Evolutionary conservation across 2,888 invertebrate genomes (phyloP), one percentile per base, ranked within the genome.

Genomic region (Teleogryllus oceanicus): DNA sequence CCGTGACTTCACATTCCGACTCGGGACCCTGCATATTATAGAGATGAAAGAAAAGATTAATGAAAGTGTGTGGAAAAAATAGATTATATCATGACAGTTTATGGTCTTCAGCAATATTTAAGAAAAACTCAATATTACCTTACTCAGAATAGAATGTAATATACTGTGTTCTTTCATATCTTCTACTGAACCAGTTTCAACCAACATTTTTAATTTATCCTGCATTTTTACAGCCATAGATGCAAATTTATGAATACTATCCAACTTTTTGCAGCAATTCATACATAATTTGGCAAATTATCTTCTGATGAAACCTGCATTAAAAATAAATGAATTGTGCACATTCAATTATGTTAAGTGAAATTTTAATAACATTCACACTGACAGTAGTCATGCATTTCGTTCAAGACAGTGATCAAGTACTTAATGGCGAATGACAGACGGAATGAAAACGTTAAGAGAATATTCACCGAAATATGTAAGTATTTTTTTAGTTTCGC

Each of bases 401-500:
- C n/a, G 62, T 62, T 62, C 62, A n/a, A 62, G 62, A 62, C 62
- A 62, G n/a, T 62, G 62, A 21, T 49, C 50, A n/a, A 78, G 13
- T 78, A 51, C 79, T 62, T 81, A 82, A 82, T 82, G 82, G 82
- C 82, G 82, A 81, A 75, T 81, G 81, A 81, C 81, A 81, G 75
- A 62, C 62, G 76, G 76, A 74, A 62, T 76, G 76, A 80, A 79
- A 81, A 80, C 77, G 74, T 80, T 80, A 20, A 74, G 74, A 81
- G 77, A 78, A 78, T 78, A 86, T 87, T 88, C 86, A 92, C 93
- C 89, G 91, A 89, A 84, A 93, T 90, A 84, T 91, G 89, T 83
- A 93, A 88, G 88, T 92, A 93, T 88, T 91, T 91, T 85, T 89
- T 90, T 84, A 93, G 90, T 88, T 92, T 92, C 82, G 90, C 90